These are phyloP conservation scores for Sebastes steindachneri DNA, from an alignment of 2,797 vertebrate genomes.

Conservation along the genomic window DNA sequence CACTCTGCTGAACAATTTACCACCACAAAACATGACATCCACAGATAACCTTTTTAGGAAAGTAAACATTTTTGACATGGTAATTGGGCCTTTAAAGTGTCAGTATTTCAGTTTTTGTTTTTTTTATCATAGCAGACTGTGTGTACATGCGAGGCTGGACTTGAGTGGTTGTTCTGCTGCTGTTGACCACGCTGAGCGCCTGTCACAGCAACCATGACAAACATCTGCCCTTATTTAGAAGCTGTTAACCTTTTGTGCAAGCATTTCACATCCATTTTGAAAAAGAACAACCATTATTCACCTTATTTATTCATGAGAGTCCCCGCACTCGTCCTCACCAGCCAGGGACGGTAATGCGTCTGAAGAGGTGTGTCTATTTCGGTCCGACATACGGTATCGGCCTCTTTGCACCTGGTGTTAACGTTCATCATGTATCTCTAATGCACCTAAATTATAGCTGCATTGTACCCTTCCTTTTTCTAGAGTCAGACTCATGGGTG, in stretches of 20 bases:
- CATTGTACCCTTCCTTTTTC: neutral
- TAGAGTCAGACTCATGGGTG: neutral
- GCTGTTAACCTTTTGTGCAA: slow-evolving; percentile 65
- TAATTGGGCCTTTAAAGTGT: neutral
- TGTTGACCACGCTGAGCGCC: neutral
- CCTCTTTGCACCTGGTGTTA: neutral
- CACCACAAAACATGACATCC: neutral
- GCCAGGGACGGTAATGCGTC: slow-evolving; percentile 32
- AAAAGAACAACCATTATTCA: slow-evolving; percentile 45
- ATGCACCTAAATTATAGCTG: neutral
- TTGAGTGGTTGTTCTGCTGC: neutral
- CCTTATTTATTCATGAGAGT: slow-evolving; percentile 61
- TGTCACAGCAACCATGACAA: slow-evolving; percentile 8
- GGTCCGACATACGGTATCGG: neutral
- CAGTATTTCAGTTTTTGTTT: too few species aligned
- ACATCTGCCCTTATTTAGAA: slow-evolving; percentile 59
- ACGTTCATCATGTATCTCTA: neutral
- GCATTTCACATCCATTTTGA: slow-evolving; percentile 39
- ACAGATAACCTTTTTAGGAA: neutral
- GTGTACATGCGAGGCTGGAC: neutral
- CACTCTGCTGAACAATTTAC: neutral
- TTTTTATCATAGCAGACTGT: neutral
- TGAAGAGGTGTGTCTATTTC: neutral
- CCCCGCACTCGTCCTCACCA: slow-evolving; percentile 2
- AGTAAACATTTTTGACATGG: neutral